Evolutionary conservation across 2,113 vertebrate species (phyloP).

Genomic region (Bathybates hornii): DNA sequence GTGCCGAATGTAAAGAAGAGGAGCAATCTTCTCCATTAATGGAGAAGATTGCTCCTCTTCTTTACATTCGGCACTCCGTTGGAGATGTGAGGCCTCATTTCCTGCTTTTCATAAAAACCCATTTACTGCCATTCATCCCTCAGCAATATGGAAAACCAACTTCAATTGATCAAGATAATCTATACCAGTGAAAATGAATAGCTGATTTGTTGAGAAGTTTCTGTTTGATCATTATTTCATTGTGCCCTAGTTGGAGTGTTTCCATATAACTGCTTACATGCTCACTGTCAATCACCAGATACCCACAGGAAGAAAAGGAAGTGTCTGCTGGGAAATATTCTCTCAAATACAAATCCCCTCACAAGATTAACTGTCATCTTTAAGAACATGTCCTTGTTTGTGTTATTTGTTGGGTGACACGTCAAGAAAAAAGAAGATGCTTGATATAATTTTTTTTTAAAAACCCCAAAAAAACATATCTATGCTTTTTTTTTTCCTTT

Average conservation of each 20-base stretch:
- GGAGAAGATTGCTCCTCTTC: neutral
- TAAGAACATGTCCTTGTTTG: neutral
- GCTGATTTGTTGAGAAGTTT: constrained; percentile 23
- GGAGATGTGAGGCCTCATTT: constrained; percentile 16
- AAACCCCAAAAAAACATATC: neutral
- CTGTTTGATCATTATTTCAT: constrained; percentile 37
- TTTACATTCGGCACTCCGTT: neutral
- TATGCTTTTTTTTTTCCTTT: neutral
- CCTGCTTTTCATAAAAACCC: constrained; percentile 7
- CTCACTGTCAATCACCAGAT: constrained; percentile 34
- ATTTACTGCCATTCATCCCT: constrained; percentile 13
- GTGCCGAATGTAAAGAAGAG: too few relatives aligned
- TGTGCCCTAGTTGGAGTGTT: constrained; percentile 17
- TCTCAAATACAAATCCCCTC: neutral
- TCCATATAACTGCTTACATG: neutral
- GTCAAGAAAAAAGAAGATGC: neutral
- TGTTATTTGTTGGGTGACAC: neutral
- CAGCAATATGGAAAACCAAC: constrained; percentile 2
- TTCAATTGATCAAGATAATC: constrained; percentile 46
- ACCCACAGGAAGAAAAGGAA: neutral
- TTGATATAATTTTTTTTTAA: neutral
- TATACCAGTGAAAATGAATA: constrained; percentile 1
- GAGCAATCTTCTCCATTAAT: constrained; percentile 22
- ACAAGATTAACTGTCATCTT: neutral
- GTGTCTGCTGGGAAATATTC: neutral